phyloP scores from a whole-genome alignment of 2,113 vertebrate genomes.

The Propithecus coquereli region DNA sequence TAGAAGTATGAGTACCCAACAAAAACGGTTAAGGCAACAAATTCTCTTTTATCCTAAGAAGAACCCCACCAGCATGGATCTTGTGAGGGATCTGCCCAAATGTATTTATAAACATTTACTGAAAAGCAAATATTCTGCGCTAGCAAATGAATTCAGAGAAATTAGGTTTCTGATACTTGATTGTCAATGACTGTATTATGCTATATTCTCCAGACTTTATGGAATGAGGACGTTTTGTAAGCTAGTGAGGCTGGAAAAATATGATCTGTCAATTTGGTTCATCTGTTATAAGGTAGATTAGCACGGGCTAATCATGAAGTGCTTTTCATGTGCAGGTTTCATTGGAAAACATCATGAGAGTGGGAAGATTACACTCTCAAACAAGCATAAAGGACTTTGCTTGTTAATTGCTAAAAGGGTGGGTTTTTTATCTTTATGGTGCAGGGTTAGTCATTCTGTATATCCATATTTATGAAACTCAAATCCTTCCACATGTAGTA shows the following conservation, averaged over 20 bases:
- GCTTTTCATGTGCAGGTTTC: constrained; percentile 11
- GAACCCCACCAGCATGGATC: constrained; percentile 72
- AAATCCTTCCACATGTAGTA: constrained; percentile 23
- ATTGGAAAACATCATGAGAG: background rate
- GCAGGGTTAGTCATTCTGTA: background rate
- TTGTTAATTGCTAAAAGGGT: background rate
- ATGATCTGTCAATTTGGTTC: constrained; percentile 9
- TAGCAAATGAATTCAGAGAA: constrained; percentile 53
- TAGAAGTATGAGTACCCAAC: constrained; percentile 26
- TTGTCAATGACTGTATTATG: background rate
- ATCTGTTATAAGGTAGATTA: constrained; percentile 36
- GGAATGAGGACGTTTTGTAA: constrained; percentile 55
- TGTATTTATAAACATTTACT: constrained; percentile 70
- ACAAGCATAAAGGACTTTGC: constrained; percentile 2
- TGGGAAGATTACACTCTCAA: constrained; percentile 31
- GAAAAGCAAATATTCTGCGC: constrained; percentile 69
- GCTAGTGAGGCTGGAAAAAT: constrained; percentile 71
- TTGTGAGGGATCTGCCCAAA: constrained; percentile 79
- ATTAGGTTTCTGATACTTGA: constrained; percentile 46
- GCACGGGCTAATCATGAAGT: background rate
- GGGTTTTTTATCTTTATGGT: constrained; percentile 22
- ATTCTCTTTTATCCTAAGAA: constrained; percentile 76
- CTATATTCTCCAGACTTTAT: background rate
- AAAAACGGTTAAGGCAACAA: background rate
- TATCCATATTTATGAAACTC: constrained; percentile 40